Evolutionary conservation across 2,888 invertebrate genomes (phyloP).

Genomic region (Agrochola litura): DNA sequence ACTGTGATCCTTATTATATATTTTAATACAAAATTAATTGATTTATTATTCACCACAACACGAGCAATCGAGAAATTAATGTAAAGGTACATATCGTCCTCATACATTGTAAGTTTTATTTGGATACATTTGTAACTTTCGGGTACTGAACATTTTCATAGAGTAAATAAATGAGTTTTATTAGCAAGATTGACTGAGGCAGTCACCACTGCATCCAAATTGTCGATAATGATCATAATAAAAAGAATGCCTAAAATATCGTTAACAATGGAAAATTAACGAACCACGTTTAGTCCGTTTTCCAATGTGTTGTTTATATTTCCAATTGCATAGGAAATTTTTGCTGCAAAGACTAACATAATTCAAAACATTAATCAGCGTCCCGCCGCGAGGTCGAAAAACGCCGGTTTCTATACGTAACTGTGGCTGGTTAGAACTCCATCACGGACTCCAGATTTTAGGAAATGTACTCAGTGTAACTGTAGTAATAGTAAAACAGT

Average conservation of each 20-base stretch:
- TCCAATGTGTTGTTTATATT: neutral
- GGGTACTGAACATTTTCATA: too few species aligned
- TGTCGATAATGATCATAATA: neutral
- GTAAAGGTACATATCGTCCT: too few species aligned
- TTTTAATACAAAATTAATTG: neutral
- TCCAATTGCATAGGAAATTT: neutral
- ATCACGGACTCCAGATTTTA: too few species aligned
- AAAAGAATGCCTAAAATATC: neutral
- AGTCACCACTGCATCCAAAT: neutral
- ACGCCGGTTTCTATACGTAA: too few species aligned
- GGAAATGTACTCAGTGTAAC: too few species aligned
- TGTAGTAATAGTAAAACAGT: too few species aligned
- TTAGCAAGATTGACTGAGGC: neutral
- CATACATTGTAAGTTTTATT: neutral
- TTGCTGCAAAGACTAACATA: neutral
- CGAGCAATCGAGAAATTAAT: too few species aligned
- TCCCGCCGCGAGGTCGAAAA: too few species aligned
- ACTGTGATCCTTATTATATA: neutral
- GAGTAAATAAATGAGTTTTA: neutral
- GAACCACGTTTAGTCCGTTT: too few species aligned
- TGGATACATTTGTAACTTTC: neutral
- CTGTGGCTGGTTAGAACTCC: too few species aligned
- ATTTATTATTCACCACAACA: neutral
- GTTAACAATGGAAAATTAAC: neutral
- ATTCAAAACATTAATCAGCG: constrained; percentile 12